Conservation (phyloP, 2,888 invertebrate genomes). For the Rhingia campestris region DNA sequence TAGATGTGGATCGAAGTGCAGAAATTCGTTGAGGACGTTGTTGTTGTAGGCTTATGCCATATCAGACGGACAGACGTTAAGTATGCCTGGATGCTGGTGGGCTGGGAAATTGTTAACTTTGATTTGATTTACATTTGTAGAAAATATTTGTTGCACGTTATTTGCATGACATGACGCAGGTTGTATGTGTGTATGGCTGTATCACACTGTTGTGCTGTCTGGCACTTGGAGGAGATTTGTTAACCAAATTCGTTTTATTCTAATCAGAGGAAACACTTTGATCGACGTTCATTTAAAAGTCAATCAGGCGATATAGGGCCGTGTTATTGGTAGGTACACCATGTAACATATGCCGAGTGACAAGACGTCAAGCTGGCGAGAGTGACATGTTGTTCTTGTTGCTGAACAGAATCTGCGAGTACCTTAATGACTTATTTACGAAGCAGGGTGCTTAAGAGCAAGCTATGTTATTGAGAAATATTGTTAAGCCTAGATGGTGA, state of each 20-base stretch:
- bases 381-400: not conserved
- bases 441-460: no score
- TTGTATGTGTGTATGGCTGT: constrained; percentile 4
- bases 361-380: constrained; percentile 1
- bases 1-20: constrained; percentile 9
- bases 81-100: constrained; percentile 22
- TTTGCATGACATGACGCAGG: constrained; percentile 37
- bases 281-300: constrained; percentile 6
- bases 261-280: constrained; percentile 13
- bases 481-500: no score
- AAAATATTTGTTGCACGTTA: constrained; percentile 9
- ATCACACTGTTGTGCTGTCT: not conserved
- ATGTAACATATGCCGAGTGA: not conserved
- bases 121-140: constrained; percentile 11
- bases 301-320: not conserved
- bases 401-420: no score
- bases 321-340: not conserved
- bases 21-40: constrained; percentile 19
- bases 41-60: constrained; percentile 24
- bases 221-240: constrained; percentile 22
- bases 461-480: no score
- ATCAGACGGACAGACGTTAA: constrained; percentile 34
- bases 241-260: constrained; percentile 27
- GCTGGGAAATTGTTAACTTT: not conserved
- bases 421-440: no score